phyloP scores from a whole-genome alignment of 1,140 invertebrate genomes.

The Leptinotarsa texana region DNA sequence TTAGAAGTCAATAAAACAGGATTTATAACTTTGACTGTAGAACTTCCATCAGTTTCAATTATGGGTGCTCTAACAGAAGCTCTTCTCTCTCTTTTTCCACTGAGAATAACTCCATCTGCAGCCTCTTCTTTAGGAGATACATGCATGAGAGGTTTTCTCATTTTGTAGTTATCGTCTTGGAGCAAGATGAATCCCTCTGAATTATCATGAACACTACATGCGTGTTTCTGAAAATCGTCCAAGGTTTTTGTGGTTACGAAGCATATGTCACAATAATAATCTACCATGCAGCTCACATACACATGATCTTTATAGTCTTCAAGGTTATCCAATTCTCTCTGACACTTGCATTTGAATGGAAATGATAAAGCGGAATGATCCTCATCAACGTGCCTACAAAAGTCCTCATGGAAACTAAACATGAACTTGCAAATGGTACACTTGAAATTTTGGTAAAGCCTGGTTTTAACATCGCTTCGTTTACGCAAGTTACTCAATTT shows the following conservation, averaged over 20 bases:
- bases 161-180: slow-evolving; percentile 45
- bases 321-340: slow-evolving; percentile 37
- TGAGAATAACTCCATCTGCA: slow-evolving; percentile 21
- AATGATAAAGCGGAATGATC: slow-evolving; percentile 37
- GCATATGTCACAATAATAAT: slow-evolving; percentile 51
- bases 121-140: not conserved
- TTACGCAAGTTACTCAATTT: slow-evolving; percentile 45
- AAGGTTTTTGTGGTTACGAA: slow-evolving; percentile 41
- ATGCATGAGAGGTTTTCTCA: slow-evolving; percentile 30
- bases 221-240: slow-evolving; percentile 47
- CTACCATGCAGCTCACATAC: slow-evolving; percentile 45
- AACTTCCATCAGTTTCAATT: slow-evolving; percentile 22
- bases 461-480: slow-evolving; percentile 44
- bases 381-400: slow-evolving; percentile 47
- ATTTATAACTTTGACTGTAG: slow-evolving; percentile 14
- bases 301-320: slow-evolving; percentile 49
- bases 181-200: slow-evolving; percentile 46
- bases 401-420: slow-evolving; percentile 50
- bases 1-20: not conserved
- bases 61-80: slow-evolving; percentile 30
- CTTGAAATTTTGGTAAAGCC: slow-evolving; percentile 51
- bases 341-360: slow-evolving; percentile 42
- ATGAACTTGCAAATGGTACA: slow-evolving; percentile 48
- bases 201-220: slow-evolving; percentile 44
- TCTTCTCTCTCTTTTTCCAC: slow-evolving; percentile 32